Conservation (phyloP, 1,140 invertebrate species). For the Phymastichus coffea region DNA sequence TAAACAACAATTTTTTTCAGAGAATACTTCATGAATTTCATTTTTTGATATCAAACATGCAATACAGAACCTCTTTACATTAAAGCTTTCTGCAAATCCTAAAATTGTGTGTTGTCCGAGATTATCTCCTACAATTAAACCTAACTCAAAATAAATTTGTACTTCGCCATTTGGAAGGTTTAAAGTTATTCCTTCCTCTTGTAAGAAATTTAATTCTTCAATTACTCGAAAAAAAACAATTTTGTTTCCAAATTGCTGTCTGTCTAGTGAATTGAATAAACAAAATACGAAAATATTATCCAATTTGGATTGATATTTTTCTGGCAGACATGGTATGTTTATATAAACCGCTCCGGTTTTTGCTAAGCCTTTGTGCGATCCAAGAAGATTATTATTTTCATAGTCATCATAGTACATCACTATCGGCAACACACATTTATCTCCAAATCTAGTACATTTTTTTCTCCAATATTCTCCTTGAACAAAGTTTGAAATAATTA, state of each 20-base stretch:
- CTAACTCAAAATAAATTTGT: conserved; percentile 22
- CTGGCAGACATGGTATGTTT: not conserved
- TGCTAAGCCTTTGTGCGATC: not conserved
- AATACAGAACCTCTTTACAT: conserved; percentile 19
- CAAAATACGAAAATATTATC: no score
- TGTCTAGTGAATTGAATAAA: conserved; percentile 26
- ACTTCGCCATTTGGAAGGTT: not conserved
- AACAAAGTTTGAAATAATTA: not conserved
- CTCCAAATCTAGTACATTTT: no score
- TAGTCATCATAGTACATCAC: not conserved
- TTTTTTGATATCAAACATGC: conserved; percentile 11
- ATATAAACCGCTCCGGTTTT: no score
- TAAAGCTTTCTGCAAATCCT: conserved; percentile 28
- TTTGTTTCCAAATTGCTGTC: conserved; percentile 3
- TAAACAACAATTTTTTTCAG: not conserved
- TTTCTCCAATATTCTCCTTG: not conserved
- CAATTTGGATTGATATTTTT: no score
- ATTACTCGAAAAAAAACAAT: conserved; percentile 26
- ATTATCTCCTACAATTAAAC: conserved; percentile 11
- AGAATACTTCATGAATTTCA: not conserved
- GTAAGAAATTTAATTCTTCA: conserved; percentile 28
- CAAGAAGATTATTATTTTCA: no score
- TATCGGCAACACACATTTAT: not conserved
- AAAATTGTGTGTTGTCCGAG: conserved; percentile 21
- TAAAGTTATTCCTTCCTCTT: conserved; percentile 15